Evolutionary conservation across 2,888 invertebrate species (phyloP), one percentile per base, ranked within the genome.

Genomic region (Acleris holmiana): DNA sequence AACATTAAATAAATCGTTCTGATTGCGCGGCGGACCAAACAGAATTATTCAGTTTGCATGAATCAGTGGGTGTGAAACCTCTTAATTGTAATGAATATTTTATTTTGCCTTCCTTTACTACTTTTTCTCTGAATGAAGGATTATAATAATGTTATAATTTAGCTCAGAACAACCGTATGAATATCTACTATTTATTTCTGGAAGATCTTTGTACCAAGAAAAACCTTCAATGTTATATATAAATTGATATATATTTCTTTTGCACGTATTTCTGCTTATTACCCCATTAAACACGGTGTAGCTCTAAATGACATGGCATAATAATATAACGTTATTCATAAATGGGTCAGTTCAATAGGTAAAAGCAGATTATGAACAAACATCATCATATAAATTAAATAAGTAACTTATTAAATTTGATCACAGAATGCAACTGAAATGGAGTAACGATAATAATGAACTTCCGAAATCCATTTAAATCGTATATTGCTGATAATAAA

Each of bases 1-100:
- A n/a, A 17, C 44, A 44, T 21, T 47, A 46, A 19, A 56, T 56
- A 56, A 25, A 62, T 56, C 21, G 19, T 46, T 62, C 46, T 44
- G 15, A 19, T 19, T 44, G 29, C 15, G 50, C 49, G 17, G 44
- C 40, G 4, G 8, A 7, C 18, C 55, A 44, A 21, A 18, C 49
- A 29, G 21, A 62, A 49, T 29, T 46, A 58, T 49, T 44, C 17
- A 15, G 35, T 46, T 40, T 21, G 17, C 21, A 49, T 18, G n/a
- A 57, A 51, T 35, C 51, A 35, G 3, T 50, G 21, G 18, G 29
- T 47, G 15, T 35, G 19, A 29, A 44, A 44, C 44, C 44, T 44
- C n/a, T 44, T 44, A 44, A 44, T 44, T n/a, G 17, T 17, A n/a
- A 44, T 44, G 7, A n/a, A n/a, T 44, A 44, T 44, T n/a, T 35